Evolutionary conservation across 2,888 invertebrate genomes (phyloP), one percentile per base, ranked within the genome.

Genomic region (Incurvaria masculella): DNA sequence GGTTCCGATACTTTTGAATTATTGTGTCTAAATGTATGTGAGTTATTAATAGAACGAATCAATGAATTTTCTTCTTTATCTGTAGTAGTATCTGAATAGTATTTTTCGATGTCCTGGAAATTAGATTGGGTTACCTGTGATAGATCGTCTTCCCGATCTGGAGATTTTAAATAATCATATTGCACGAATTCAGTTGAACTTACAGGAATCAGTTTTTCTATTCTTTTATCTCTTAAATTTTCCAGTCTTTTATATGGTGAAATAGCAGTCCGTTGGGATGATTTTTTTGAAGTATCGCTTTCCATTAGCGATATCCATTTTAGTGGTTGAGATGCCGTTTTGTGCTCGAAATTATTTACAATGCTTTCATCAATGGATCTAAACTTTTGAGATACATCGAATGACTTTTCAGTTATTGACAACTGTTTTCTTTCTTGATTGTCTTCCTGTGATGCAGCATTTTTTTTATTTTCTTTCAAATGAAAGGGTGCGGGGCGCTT

Each of bases 231-330:
- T 52, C 78, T 61, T 21, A 81, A 61, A 52, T 74, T 80, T 52
- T 76, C 74, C 21, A 81, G 59, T 26, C 81, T 75, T 57, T 73
- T 76, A 52, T 76, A 82, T 0, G 82, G 80, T 0, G 82, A 81
- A 8, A 81, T 69, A 41, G 69, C 63, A 17, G 79, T 72, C 53
- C 72, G 67, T 38, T 72, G 69, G 57, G 68, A 72, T 46, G 47
- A 51, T 46, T 61, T 56, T n/a, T n/a, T n/a, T n/a, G n/a, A n/a
- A n/a, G n/a, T n/a, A n/a, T n/a, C n/a, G n/a, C n/a, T n/a, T n/a
- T n/a, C n/a, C n/a, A n/a, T n/a, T n/a, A n/a, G n/a, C n/a, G n/a
- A n/a, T n/a, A n/a, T n/a, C n/a, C n/a, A n/a, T n/a, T n/a, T n/a
- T n/a, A n/a, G n/a, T n/a, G n/a, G n/a, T n/a, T n/a, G n/a, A n/a